Percentiles rank a stretch among this genome's conserved stretches.
Conservation (phyloP, 2,888 invertebrate species). For the Sympetrum striolatum region DNA sequence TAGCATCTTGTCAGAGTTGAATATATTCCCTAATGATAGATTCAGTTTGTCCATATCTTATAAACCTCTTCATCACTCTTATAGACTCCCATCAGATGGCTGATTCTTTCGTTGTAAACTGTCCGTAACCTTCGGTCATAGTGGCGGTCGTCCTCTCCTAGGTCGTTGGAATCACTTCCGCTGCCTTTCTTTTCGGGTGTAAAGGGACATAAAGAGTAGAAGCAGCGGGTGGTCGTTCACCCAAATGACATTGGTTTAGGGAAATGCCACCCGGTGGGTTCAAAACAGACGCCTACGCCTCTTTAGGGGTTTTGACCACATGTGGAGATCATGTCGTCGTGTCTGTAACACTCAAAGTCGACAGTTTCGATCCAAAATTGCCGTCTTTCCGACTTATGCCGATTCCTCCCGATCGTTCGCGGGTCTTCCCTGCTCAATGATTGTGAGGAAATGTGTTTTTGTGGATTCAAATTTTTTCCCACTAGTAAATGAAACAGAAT, state of each 20-base stretch:
- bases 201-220: neutral
- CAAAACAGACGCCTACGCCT: constrained; percentile 10
- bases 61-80: neutral
- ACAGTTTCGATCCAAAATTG: neutral
- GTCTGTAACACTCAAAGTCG: constrained; percentile 21
- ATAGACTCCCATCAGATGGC: neutral
- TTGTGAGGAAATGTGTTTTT: neutral
- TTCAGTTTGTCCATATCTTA: neutral
- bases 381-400: neutral
- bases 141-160: too few species aligned
- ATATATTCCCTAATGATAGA: too few species aligned
- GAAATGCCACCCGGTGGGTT: neutral
- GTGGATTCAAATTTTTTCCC: neutral
- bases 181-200: neutral
- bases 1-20: too few species aligned
- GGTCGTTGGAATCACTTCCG: neutral
- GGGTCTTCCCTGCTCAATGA: neutral
- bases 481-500: neutral
- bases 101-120: neutral
- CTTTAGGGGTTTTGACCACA: neutral
- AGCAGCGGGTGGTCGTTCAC: constrained; percentile 7
- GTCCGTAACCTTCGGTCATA: neutral
- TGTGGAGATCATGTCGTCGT: constrained; percentile 1
- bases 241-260: neutral
- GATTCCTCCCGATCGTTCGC: neutral